These are phyloP conservation scores for Calephelis nemesis DNA, from an alignment of 1,140 invertebrate genomes.

Conservation along the genomic window DNA sequence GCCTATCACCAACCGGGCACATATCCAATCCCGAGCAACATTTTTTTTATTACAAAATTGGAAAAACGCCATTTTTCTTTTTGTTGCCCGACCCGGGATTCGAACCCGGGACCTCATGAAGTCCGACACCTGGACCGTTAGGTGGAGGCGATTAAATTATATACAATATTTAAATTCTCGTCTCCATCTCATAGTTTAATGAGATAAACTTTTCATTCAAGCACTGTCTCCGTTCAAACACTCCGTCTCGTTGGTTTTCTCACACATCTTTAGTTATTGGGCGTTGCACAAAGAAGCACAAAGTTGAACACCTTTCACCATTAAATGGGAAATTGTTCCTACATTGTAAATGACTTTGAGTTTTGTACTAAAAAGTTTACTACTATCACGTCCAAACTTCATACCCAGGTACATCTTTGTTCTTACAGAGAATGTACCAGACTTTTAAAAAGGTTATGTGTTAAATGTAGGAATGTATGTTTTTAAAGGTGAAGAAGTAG, in stretches of 20 bases:
- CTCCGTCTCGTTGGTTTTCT: constrained; percentile 25
- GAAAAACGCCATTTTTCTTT: too few relatives aligned
- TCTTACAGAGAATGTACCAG: neutral
- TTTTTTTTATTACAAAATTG: too few relatives aligned
- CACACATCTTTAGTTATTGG: constrained; percentile 48
- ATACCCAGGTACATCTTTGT: neutral
- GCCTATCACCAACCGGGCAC: too few relatives aligned
- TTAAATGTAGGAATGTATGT: too few relatives aligned
- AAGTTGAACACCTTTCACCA: constrained; percentile 43
- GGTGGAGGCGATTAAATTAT: too few relatives aligned
- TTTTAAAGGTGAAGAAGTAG: too few relatives aligned
- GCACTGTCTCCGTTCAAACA: constrained; percentile 21
- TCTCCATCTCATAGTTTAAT: neutral
- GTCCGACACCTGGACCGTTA: too few relatives aligned
- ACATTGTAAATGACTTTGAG: constrained; percentile 31
- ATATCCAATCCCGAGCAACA: too few relatives aligned
- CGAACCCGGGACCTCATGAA: too few relatives aligned
- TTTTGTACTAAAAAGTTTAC: constrained; percentile 11
- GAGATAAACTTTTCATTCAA: constrained; percentile 22
- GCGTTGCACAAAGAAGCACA: constrained; percentile 46
- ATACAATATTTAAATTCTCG: too few relatives aligned
- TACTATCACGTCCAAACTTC: constrained; percentile 13
- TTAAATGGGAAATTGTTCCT: constrained; percentile 33
- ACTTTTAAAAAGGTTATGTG: neutral
- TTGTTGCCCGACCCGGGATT: too few relatives aligned